Evolutionary conservation across 2,113 vertebrate species (phyloP).

Genomic region (Cygnus atratus): DNA sequence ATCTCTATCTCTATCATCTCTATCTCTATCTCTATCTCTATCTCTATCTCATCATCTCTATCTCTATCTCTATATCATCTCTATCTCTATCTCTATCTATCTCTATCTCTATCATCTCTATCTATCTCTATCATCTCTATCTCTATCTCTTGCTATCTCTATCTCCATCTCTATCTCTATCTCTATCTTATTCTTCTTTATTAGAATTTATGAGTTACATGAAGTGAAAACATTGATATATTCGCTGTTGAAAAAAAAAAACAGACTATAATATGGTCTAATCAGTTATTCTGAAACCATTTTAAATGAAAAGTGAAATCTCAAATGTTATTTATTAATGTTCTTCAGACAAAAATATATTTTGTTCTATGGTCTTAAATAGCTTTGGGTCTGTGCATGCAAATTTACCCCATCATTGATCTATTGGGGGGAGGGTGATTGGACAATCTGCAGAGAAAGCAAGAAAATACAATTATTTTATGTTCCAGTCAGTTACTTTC

Average conservation of each 20-base stretch:
- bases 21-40: no score
- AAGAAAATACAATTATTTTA: conserved; percentile 58
- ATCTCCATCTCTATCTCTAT: no score
- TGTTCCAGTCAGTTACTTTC: conserved; percentile 43
- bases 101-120: no score
- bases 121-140: no score
- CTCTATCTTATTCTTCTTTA: neutral
- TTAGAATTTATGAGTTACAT: neutral
- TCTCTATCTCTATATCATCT: no score
- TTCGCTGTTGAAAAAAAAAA: neutral
- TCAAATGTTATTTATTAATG: neutral
- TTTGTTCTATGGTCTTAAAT: neutral
- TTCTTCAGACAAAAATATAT: neutral
- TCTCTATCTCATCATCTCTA: no score
- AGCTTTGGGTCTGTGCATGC: neutral
- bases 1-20: no score
- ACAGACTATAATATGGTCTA: neutral
- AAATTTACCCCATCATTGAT: neutral
- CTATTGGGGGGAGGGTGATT: neutral
- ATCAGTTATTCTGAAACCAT: neutral
- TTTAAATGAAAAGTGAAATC: conserved; percentile 11
- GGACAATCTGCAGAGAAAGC: conserved; percentile 21
- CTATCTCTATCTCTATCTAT: no score
- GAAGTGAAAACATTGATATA: neutral
- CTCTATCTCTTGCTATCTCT: no score